Evolutionary conservation across 2,888 invertebrate genomes (phyloP).

Genomic region (Macrosiphum euphorbiae): DNA sequence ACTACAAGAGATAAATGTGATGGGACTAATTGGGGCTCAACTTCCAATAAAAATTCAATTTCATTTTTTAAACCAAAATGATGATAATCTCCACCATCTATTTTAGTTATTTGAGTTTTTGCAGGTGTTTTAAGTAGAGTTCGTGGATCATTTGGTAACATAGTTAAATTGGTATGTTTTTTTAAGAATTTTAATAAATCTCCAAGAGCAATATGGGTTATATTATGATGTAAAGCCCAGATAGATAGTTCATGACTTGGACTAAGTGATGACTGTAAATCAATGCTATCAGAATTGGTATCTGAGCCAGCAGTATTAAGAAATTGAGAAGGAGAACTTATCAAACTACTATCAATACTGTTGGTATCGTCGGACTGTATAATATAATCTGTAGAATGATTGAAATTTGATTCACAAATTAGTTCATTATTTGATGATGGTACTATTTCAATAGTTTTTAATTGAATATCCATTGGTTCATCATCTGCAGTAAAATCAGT

Average conservation of each 20-base stretch:
- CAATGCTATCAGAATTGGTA: background rate
- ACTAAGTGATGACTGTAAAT: background rate
- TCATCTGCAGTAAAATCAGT: background rate
- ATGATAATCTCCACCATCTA: slow-evolving; percentile 20
- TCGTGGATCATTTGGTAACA: slow-evolving; percentile 7
- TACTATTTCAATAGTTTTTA: background rate
- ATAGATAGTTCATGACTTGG: background rate
- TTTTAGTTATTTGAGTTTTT: background rate
- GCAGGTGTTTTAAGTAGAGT: slow-evolving; percentile 12
- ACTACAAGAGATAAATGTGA: slow-evolving; percentile 18
- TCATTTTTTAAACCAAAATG: slow-evolving; percentile 14
- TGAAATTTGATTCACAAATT: background rate
- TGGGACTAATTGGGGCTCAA: background rate
- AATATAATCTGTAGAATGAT: background rate
- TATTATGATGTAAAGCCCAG: background rate
- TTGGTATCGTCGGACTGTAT: background rate
- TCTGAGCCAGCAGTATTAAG: background rate
- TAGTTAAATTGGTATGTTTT: slow-evolving; percentile 6
- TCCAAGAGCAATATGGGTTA: background rate
- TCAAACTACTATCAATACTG: background rate
- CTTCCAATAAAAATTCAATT: background rate
- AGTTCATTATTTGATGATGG: background rate
- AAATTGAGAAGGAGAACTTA: background rate
- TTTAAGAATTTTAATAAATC: slow-evolving; percentile 5
- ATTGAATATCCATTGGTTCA: background rate